phyloP scores from a whole-genome alignment of 92 coral and sea anemone genomes.

The Palythoa heliodiscus region DNA sequence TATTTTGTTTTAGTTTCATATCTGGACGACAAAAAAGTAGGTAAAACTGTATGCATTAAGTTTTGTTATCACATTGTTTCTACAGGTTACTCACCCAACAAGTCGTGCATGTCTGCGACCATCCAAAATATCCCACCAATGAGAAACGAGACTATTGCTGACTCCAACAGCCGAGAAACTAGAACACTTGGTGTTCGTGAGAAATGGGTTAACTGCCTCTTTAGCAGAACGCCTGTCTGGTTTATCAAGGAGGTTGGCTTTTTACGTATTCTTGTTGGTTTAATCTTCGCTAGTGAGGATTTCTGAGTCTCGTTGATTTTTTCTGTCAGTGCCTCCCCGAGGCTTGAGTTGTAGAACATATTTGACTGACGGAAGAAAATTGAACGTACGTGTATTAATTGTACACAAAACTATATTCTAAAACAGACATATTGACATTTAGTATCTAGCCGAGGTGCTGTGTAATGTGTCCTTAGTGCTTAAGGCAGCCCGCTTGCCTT shows the following conservation, averaged over 20 bases:
- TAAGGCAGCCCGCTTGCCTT: no score
- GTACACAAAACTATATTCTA: background rate
- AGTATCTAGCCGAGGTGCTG: no score
- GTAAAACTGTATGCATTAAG: no score
- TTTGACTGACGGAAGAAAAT: background rate
- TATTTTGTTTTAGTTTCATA: no score
- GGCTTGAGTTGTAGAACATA: background rate
- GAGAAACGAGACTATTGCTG: slow-evolving; percentile 31
- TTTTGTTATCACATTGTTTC: background rate
- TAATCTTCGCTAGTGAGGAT: slow-evolving; percentile 19
- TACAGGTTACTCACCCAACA: slow-evolving; percentile 5
- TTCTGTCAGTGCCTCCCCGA: slow-evolving; percentile 1
- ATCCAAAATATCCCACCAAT: slow-evolving; percentile 44
- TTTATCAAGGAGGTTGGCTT: slow-evolving; percentile 32
- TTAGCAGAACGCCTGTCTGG: slow-evolving; percentile 20
- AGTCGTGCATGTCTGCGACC: slow-evolving; percentile 10
- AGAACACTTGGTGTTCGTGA: slow-evolving; percentile 27
- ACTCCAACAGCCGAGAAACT: slow-evolving; percentile 22
- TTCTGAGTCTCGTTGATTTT: background rate
- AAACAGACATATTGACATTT: no score
- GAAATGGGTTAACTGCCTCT: slow-evolving; percentile 30
- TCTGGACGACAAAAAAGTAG: no score
- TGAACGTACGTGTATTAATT: background rate
- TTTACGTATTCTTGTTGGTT: slow-evolving; percentile 18
- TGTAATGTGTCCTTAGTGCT: no score